phyloP scores from a whole-genome alignment of 2,888 invertebrate species.

The Drosophila subsilvestris region DNA sequence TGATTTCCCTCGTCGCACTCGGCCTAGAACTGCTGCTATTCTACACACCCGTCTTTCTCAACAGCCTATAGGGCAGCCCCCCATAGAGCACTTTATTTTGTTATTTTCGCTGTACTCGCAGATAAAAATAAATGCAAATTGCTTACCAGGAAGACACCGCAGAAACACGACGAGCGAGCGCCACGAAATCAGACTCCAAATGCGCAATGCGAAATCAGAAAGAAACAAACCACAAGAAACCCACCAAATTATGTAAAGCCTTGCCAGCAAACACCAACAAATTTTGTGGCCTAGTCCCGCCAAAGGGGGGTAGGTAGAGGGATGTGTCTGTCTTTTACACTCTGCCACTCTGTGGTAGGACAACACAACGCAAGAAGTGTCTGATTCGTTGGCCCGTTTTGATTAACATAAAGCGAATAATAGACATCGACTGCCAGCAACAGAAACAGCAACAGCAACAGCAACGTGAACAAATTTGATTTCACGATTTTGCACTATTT shows the following conservation, averaged over 20 bases:
- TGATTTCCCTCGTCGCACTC: constrained; percentile 44
- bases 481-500: constrained; percentile 61
- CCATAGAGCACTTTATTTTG: constrained; percentile 25
- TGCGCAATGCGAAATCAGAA: constrained; percentile 41
- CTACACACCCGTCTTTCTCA: constrained; percentile 57
- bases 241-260: constrained; percentile 59
- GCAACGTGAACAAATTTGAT: constrained; percentile 59
- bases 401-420: constrained; percentile 60
- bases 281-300: constrained; percentile 38
- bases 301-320: constrained; percentile 5
- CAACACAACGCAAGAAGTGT: constrained; percentile 40
- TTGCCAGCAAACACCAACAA: constrained; percentile 35
- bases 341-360: constrained; percentile 27
- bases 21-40: constrained; percentile 51
- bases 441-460: constrained; percentile 15
- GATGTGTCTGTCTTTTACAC: constrained; percentile 21
- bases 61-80: constrained; percentile 48
- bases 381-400: constrained; percentile 41
- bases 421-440: constrained; percentile 51
- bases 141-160: constrained; percentile 63
- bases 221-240: constrained; percentile 55
- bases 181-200: constrained; percentile 56
- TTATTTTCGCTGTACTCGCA: constrained; percentile 28
- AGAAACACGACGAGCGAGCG: constrained; percentile 65
- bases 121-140: constrained; percentile 74